Evolutionary conservation across 2,888 invertebrate genomes (phyloP), one percentile per base, ranked within the genome.

Genomic region (Bimastos eiseni): DNA sequence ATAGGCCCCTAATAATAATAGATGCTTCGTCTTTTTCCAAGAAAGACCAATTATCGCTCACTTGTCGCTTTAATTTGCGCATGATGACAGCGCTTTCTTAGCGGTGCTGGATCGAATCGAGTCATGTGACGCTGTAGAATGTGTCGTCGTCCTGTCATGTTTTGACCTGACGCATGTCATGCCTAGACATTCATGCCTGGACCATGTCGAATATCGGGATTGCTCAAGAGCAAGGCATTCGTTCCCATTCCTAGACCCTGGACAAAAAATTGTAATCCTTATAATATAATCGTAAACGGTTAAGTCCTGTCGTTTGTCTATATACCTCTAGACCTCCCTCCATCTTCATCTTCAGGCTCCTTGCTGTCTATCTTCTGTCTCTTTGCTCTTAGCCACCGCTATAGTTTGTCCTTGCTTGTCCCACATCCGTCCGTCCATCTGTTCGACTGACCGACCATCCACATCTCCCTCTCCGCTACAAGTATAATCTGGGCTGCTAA

Each of bases 81-180:
- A 8, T 70, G 70, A 70, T 70, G 70, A n/a, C 70, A 30, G 70
- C 70, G 30, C 30, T 70, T 21, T 30, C 70, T 70, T 70, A 70
- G 70, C 70, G 70, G 70, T 70, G 30, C 70, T 70, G 70, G 70
- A 70, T 70, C 70, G n/a, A 70, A 70, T 70, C 11, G 70, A 70
- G 70, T 70, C 70, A 70, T 70, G 70, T 70, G 70, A 70, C 70
- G 70, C 30, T n/a, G 70, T 70, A 70, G 5, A 70, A n/a, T 70
- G 70, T 70, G 70, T 70, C n/a, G n/a, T n/a, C 70, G 4, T 24
- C 49, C 49, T 49, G 49, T 70, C 70, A 8, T 70, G 70, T 70
- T n/a, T n/a, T 70, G 70, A n/a, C 70, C 70, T 70, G 70, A 70
- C 70, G 70, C n/a, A n/a, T 70, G 70, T 70, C 49, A 49, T 49